Evolutionary conservation across 2,113 vertebrate species (phyloP).

Genomic region (Felis chaus): DNA sequence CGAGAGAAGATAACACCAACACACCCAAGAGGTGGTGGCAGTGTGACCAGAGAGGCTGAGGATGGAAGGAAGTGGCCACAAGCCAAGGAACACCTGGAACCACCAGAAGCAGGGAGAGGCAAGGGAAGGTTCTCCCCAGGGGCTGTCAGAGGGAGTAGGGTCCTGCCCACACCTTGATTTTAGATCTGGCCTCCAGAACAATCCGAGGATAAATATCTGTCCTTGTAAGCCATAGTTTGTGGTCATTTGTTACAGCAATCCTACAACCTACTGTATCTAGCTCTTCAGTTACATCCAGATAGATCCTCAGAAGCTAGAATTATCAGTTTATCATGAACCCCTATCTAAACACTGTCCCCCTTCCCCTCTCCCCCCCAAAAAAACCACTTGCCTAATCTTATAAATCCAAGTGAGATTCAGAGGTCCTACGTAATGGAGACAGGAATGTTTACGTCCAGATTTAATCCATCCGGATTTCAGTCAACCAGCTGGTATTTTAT

Average conservation of each 20-base stretch:
- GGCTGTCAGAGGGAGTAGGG: neutral
- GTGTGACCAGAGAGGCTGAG: neutral
- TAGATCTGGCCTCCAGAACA: neutral
- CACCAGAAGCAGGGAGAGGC: neutral
- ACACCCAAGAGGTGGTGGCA: neutral
- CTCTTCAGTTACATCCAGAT: neutral
- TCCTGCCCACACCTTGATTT: neutral
- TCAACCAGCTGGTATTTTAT: neutral
- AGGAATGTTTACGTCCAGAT: neutral
- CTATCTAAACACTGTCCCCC: neutral
- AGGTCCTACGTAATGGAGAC: neutral
- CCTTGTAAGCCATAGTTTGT: neutral
- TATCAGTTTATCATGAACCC: neutral
- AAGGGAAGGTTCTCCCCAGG: neutral
- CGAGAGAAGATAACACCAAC: neutral
- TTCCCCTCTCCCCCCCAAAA: rapidly evolving
- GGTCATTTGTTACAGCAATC: neutral
- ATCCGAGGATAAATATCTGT: neutral
- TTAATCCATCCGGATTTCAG: neutral
- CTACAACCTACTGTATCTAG: neutral
- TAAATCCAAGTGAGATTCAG: neutral
- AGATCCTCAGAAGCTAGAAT: neutral
- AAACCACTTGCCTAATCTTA: neutral
- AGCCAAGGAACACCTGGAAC: neutral
- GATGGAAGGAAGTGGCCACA: neutral